phyloP scores from a whole-genome alignment of 2,113 vertebrate species.

The Periophthalmodon schlosseri region DNA sequence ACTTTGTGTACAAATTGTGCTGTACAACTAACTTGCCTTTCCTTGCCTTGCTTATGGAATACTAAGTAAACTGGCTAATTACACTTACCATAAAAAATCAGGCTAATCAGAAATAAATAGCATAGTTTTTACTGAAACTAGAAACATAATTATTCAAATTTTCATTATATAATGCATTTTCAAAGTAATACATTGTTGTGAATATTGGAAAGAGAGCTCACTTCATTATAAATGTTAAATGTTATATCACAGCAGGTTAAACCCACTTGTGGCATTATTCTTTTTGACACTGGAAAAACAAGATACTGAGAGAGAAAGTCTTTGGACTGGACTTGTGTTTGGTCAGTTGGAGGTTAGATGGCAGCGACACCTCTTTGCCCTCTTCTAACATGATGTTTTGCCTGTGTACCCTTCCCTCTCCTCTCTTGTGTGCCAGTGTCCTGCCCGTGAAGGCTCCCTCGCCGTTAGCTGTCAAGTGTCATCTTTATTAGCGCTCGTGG shows the following conservation, averaged over 20 bases:
- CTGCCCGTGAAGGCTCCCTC: slow-evolving; percentile 50
- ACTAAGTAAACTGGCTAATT: no score
- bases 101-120: neutral
- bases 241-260: neutral
- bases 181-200: no score
- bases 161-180: no score
- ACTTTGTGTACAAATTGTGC: no score
- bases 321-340: slow-evolving; percentile 31
- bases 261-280: neutral
- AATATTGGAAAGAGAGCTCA: no score
- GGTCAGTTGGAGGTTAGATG: slow-evolving; percentile 48
- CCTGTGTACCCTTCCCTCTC: slow-evolving; percentile 16
- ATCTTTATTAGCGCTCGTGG: slow-evolving; percentile 79
- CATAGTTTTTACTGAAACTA: no score
- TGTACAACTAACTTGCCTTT: no score
- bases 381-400: slow-evolving; percentile 37
- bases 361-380: slow-evolving; percentile 40
- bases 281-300: slow-evolving; percentile 45
- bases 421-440: slow-evolving; percentile 41
- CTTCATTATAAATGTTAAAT: no score
- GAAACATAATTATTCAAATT: no score
- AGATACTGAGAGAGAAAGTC: slow-evolving; percentile 19
- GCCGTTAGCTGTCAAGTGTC: slow-evolving; percentile 81
- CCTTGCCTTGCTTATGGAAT: no score
- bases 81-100: no score